A percentile compares a stretch with the other conserved stretches of the same genome.
These are phyloP conservation scores for Rhinolophus ferrumequinum DNA, from an alignment of 2,113 vertebrate genomes.

Conservation along the genomic window DNA sequence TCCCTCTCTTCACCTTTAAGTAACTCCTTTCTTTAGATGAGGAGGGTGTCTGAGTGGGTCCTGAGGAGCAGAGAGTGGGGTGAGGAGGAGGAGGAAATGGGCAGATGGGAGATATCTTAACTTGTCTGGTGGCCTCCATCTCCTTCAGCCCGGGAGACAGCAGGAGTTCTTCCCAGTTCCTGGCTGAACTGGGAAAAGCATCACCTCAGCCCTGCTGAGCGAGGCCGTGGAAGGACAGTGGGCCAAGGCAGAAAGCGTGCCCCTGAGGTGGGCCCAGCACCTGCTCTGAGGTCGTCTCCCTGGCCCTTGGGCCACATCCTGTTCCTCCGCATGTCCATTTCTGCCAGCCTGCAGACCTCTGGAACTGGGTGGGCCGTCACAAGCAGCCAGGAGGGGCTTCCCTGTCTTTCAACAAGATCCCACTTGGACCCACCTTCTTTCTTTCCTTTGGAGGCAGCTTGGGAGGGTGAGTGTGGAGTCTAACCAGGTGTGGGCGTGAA, in stretches of 20 bases:
- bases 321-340: neutral
- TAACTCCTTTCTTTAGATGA: neutral
- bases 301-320: neutral
- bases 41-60: neutral
- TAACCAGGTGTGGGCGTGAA: neutral
- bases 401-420: neutral
- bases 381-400: neutral
- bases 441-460: neutral
- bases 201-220: neutral
- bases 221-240: neutral
- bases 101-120: no score
- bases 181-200: neutral
- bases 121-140: neutral
- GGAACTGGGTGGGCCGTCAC: neutral
- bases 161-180: neutral
- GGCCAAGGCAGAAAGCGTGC: neutral
- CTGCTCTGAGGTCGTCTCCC: constrained; percentile 10
- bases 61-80: no score
- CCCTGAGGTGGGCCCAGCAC: neutral
- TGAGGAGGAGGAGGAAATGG: neutral
- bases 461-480: neutral
- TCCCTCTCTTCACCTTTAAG: neutral
- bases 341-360: neutral
- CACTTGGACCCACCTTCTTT: neutral
- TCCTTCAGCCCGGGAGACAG: neutral